A percentile compares a stretch with the other conserved stretches of the same genome.
Evolutionary conservation across 1,140 invertebrate species (phyloP).

Genomic region (Lanistes nyassanus): DNA sequence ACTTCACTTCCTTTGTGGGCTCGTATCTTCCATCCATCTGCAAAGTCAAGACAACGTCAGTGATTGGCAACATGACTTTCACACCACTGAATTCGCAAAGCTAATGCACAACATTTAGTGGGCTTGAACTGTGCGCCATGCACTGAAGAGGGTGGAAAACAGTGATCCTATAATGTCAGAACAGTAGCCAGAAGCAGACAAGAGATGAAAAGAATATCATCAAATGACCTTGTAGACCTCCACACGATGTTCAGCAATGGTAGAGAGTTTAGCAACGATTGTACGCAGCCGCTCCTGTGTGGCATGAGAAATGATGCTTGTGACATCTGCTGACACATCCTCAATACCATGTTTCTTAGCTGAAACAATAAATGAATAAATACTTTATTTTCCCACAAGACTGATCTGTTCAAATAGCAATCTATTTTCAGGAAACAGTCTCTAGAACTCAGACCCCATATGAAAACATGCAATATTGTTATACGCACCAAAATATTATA

Average conservation of each 20-base stretch:
- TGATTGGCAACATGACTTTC: too few relatives aligned
- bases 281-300: conserved; percentile 92
- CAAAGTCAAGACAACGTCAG: conserved; percentile 16
- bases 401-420: not conserved
- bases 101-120: not conserved
- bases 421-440: not conserved
- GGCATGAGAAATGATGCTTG: conserved; percentile 92
- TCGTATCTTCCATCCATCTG: conserved; percentile 89
- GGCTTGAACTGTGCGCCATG: not conserved
- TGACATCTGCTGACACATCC: conserved; percentile 88
- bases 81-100: too few relatives aligned
- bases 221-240: conserved; percentile 80
- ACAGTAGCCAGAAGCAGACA: not conserved
- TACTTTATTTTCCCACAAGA: not conserved
- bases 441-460: not conserved
- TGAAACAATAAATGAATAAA: conserved; percentile 51
- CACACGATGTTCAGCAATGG: conserved; percentile 93
- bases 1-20: conserved; percentile 88
- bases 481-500: too few relatives aligned
- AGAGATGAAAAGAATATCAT: not conserved
- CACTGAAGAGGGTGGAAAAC: not conserved
- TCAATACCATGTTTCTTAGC: conserved; percentile 84
- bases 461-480: not conserved
- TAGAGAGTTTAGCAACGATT: conserved; percentile 90
- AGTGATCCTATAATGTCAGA: not conserved